Conservation (phyloP, 2,113 vertebrate genomes). For the Lycaon pictus region DNA sequence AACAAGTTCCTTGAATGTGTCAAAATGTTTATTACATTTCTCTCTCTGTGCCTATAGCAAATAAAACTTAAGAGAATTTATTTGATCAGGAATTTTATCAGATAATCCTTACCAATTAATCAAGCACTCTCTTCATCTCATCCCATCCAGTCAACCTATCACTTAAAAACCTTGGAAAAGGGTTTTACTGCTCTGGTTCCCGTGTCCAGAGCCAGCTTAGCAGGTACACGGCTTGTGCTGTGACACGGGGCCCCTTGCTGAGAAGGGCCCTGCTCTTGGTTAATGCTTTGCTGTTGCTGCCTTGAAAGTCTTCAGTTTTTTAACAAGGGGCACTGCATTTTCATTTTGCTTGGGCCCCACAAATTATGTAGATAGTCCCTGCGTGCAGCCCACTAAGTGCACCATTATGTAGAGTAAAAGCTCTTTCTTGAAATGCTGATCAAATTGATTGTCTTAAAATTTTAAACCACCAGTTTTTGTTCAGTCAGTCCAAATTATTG, state of each 20-base stretch:
- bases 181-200: neutral
- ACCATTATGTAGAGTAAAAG: neutral
- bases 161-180: neutral
- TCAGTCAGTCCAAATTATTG: slow-evolving; percentile 14
- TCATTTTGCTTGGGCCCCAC: neutral
- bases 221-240: accelerated
- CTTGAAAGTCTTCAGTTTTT: neutral
- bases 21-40: slow-evolving; percentile 70
- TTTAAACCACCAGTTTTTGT: slow-evolving; percentile 16
- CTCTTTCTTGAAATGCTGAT: slow-evolving; percentile 36
- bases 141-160: neutral
- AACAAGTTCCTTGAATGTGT: slow-evolving; percentile 59
- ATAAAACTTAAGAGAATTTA: slow-evolving; percentile 13
- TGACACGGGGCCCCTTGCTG: accelerated
- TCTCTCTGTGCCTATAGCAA: slow-evolving; percentile 43
- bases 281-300: neutral
- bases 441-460: slow-evolving; percentile 18
- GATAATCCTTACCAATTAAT: neutral
- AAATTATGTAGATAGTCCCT: neutral
- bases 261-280: neutral
- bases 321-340: neutral
- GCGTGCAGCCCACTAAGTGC: neutral
- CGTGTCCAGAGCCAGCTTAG: neutral
- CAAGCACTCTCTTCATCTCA: neutral
- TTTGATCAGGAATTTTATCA: slow-evolving; percentile 44